A percentile compares a stretch with the other conserved stretches of the same genome.
These are phyloP conservation scores for Nothoprocta perdicaria DNA, from an alignment of 2,113 vertebrate species.

Conservation along the genomic window DNA sequence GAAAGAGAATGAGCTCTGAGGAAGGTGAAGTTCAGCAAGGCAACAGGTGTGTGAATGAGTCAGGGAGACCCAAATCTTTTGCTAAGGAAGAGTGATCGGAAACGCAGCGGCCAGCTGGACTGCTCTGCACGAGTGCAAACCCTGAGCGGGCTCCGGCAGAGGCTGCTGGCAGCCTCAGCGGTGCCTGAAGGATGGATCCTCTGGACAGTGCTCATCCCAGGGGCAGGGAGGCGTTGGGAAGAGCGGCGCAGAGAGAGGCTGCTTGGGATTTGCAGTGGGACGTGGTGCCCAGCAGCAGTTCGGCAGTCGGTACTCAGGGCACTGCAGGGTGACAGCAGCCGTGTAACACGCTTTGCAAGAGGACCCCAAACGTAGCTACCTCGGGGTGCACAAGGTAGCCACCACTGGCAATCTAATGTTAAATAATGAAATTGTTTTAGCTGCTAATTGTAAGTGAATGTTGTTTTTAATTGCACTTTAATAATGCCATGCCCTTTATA, in stretches of 20 bases:
- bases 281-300: background rate
- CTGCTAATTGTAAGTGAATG: constrained; percentile 78
- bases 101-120: background rate
- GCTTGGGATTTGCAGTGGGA: background rate
- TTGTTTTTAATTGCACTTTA: constrained; percentile 84
- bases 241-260: background rate
- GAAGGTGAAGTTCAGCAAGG: background rate
- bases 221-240: background rate
- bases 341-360: background rate
- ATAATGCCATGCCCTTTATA: constrained; percentile 85
- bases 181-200: background rate
- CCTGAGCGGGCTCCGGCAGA: background rate
- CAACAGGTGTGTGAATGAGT: background rate
- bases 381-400: constrained; percentile 67
- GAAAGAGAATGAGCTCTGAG: background rate
- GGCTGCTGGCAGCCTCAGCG: background rate
- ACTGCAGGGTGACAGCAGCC: background rate
- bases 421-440: constrained; percentile 81
- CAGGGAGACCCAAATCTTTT: background rate
- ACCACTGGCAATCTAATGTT: constrained; percentile 74
- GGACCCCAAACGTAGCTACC: constrained; percentile 16
- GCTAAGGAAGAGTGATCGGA: background rate
- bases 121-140: background rate
- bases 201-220: background rate
- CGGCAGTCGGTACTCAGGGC: background rate